phyloP scores from a whole-genome alignment of 2,888 invertebrate genomes.

The Crossocerus cetratus region DNA sequence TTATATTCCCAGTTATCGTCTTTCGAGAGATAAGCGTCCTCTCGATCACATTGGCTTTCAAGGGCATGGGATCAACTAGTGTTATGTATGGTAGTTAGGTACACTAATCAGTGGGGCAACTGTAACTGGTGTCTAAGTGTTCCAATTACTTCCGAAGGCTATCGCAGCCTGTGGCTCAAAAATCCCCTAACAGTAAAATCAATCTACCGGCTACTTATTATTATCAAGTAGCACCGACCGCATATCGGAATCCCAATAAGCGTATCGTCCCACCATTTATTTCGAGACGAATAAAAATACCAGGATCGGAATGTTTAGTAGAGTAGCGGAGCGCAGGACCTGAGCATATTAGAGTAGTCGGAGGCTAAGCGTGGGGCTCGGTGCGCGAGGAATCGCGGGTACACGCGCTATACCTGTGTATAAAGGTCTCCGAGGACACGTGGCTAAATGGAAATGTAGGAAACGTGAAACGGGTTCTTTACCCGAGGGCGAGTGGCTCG shows the following conservation, averaged over 20 bases:
- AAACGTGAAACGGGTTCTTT: constrained; percentile 19
- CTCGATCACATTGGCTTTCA: neutral
- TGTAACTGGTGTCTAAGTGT: constrained; percentile 67
- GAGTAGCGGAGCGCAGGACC: too few species aligned
- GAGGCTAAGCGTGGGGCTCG: too few species aligned
- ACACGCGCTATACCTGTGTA: neutral
- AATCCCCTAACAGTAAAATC: too few species aligned
- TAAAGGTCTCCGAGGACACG: neutral
- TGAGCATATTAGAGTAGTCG: too few species aligned
- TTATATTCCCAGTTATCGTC: too few species aligned
- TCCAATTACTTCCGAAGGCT: constrained; percentile 64
- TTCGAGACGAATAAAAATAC: too few species aligned
- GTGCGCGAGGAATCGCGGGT: neutral
- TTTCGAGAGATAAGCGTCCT: neutral
- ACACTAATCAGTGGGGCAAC: constrained; percentile 57
- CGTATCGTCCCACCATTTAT: too few species aligned
- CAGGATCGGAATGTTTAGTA: too few species aligned
- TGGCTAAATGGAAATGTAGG: constrained; percentile 14
- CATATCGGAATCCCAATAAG: too few species aligned
- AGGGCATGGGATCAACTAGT: neutral
- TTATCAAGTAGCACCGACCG: too few species aligned
- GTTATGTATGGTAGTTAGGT: constrained; percentile 13
- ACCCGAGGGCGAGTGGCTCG: constrained; percentile 10
- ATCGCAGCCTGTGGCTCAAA: too few species aligned
- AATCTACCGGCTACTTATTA: too few species aligned